Base-by-base conservation (phyloP, 2,113 vertebrate species). In the Prunella himalayana region DNA sequence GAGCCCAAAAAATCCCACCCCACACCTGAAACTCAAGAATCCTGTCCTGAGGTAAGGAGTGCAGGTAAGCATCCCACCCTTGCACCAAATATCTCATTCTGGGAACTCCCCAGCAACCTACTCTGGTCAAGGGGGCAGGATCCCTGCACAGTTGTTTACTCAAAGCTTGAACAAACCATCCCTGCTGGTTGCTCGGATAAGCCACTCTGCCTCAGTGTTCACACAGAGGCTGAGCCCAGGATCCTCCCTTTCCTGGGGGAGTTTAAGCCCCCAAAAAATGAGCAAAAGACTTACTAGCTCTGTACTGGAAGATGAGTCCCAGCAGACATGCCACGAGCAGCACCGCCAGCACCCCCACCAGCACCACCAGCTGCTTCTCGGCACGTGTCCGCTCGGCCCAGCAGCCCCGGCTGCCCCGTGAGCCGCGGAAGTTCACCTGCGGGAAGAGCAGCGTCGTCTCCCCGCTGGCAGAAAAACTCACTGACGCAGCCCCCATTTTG, bases 291-390 rank as follows among this genome's bases (percentile, higher is more conserved):
- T 99, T 98, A 99, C 99, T 96, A 88, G 97, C 96, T 93, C 70
- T 97, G 97, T 99, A 99, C 97, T 99, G 99, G 84, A 99, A 70
- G 35, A 98, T 92, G 37, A 99, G 96, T 0, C 97, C 97, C 61
- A 98, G 94, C 81, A 99, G 75, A 45, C 98, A 98, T 6, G 98
- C 95, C 19, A 98, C 90, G 51, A 99, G 90, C 51, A 98, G 97
- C 1, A 95, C 71, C 0, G 73, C 97, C 76, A 99, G 94, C 17
- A 98, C 23, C 2, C 88, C 98, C 90, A 98, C 96, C 65, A 98
- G 37, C 23, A 98, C 90, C 88, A 98, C 57, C 20, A 99, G 98
- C 86, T 93, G 97, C 95, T 97, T 99, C 98, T 99, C 99, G 0
- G 90, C 13, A 1, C 53, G 97, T 0, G 98, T 99, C 96, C 98